Evolutionary conservation across 2,888 invertebrate species (phyloP), one percentile per base, ranked within the genome.

Genomic region (Silvanus unidentatus): DNA sequence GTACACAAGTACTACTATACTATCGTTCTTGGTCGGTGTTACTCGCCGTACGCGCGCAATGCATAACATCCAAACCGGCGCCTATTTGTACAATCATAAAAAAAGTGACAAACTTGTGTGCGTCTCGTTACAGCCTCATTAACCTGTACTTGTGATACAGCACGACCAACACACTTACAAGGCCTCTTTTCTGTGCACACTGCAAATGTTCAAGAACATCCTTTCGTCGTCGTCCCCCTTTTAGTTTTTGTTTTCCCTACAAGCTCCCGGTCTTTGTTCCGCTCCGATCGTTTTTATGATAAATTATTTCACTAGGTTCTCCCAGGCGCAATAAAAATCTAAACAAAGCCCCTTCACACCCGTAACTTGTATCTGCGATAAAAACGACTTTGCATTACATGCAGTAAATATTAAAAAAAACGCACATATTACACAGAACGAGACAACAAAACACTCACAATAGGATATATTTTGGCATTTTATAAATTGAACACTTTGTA

Each of bases 321-420:
- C 56, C 37, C 43, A 52, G 55, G 58, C 52, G 52, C 52, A 53
- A 58, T 60, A 60, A 61, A 60, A 61, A 60, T 59, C 60, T 57
- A 60, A 61, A 58, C 60, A 62, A 60, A 58, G 52, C 52, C 50
- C 44, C 48, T 45, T 40, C 41, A 42, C 43, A 15, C 44, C 47
- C 14, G 40, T 28, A 28, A 30, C 29, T 34, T 42, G 43, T 36
- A 40, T 43, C 34, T 34, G 30, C 42, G 52, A 50, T 48, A 54
- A 52, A 53, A 50, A 54, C 49, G 45, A 43, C 50, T 16, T 40
- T 43, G 49, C 49, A 50, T 54, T 52, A 50, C 50, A 53, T 44
- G 48, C 49, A 46, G 51, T 52, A 50, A 50, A 53, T 53, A 52
- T 49, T 53, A 52, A 50, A 50, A 50, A 53, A 43, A 51, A 42